These are phyloP conservation scores for Rissa tridactyla DNA, from an alignment of 2,113 vertebrate genomes.

Conservation along the genomic window DNA sequence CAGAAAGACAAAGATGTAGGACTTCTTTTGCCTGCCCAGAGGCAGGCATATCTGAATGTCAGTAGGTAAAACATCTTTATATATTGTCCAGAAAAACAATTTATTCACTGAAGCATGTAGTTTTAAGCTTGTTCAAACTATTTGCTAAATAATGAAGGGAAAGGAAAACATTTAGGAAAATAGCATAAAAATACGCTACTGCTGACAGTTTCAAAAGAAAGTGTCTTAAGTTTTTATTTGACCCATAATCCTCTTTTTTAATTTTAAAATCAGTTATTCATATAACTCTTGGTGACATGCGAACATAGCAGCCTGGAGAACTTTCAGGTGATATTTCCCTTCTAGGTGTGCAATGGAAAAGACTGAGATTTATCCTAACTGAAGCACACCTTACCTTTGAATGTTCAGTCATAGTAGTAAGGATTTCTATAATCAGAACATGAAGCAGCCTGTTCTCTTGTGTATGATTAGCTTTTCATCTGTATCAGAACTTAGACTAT, in stretches of 20 bases:
- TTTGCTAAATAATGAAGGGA: background rate
- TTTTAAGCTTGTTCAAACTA: background rate
- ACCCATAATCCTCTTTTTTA: background rate
- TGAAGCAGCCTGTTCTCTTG: background rate
- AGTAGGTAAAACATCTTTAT: background rate
- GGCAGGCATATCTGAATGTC: background rate
- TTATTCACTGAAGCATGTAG: background rate
- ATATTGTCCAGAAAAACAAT: background rate
- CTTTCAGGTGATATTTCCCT: background rate
- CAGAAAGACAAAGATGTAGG: background rate
- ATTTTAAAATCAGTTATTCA: background rate
- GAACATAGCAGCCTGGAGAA: background rate
- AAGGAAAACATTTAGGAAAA: background rate
- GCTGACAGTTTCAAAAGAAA: background rate
- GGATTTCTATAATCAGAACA: background rate
- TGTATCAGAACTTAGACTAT: background rate
- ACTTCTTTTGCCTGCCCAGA: background rate
- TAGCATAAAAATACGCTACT: background rate
- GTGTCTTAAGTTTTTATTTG: background rate
- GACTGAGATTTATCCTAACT: background rate
- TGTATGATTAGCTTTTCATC: background rate
- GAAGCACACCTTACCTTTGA: background rate
- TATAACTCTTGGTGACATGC: fast-evolving
- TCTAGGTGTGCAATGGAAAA: background rate
- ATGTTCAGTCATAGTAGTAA: background rate